Evolutionary conservation across 2,888 invertebrate genomes (phyloP).

Genomic region (Cristatella mucedo): DNA sequence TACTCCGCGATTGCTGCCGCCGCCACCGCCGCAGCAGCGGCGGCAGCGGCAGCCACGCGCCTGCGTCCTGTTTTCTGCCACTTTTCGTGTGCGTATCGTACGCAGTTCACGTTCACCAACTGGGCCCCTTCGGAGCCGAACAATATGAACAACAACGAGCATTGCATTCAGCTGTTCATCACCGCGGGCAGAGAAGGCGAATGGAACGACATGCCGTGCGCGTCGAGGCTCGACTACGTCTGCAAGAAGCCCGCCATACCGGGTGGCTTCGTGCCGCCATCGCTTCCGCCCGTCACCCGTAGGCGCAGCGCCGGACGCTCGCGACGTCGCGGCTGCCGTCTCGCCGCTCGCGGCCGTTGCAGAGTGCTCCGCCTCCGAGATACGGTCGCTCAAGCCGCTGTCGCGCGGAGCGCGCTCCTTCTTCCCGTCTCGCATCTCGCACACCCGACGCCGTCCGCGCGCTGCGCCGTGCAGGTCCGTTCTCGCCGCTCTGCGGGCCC

Average conservation of each 20-base stretch:
- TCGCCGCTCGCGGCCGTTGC: slow-evolving; percentile 8
- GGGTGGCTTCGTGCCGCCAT: slow-evolving; percentile 6
- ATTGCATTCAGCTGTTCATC: slow-evolving; percentile 14
- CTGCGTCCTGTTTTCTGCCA: too few relatives aligned
- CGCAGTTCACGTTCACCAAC: not conserved
- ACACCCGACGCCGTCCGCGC: slow-evolving; percentile 6
- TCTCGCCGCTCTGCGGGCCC: slow-evolving; percentile 10
- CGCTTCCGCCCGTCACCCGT: too few relatives aligned
- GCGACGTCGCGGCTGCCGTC: not conserved
- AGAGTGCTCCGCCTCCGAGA: too few relatives aligned
- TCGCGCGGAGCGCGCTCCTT: slow-evolving; percentile 6
- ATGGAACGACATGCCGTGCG: slow-evolving; percentile 3
- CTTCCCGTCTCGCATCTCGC: slow-evolving; percentile 1
- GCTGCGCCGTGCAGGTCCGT: slow-evolving; percentile 10
- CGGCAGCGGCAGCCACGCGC: too few relatives aligned
- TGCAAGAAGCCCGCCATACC: slow-evolving; percentile 12
- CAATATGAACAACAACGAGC: slow-evolving; percentile 3
- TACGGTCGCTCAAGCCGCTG: too few relatives aligned
- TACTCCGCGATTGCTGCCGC: too few relatives aligned
- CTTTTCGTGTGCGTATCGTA: too few relatives aligned
- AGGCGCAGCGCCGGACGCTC: slow-evolving; percentile 9
- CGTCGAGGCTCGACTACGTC: not conserved
- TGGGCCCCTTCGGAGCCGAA: slow-evolving; percentile 4
- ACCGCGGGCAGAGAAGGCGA: not conserved
- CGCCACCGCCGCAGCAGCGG: too few relatives aligned